A percentile compares a stretch with the other conserved stretches of the same genome.
Conservation (phyloP, 2,888 invertebrate species). For the Andrena minutula region DNA sequence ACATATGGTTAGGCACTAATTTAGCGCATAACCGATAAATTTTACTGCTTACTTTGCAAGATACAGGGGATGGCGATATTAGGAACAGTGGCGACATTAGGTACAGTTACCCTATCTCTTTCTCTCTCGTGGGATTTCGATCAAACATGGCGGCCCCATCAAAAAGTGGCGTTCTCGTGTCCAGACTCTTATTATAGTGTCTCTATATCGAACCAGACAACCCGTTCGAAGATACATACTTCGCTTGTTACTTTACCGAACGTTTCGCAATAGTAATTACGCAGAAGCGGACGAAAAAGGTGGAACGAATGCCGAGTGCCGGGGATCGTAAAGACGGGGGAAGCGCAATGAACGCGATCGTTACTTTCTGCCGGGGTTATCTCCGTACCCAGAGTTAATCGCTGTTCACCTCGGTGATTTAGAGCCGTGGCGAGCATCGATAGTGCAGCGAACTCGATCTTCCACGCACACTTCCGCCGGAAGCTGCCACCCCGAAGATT, state of each 20-base stretch:
- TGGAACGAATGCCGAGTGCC: conserved; percentile 18
- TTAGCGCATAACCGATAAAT: too few relatives aligned
- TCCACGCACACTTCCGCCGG: conserved; percentile 71
- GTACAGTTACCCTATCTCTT: too few relatives aligned
- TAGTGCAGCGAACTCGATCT: conserved; percentile 66
- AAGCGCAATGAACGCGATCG: conserved; percentile 17
- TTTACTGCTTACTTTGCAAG: too few relatives aligned
- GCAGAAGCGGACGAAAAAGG: not conserved
- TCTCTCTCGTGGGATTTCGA: too few relatives aligned
- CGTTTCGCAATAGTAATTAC: not conserved
- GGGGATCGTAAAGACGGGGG: conserved; percentile 2
- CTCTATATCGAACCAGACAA: too few relatives aligned
- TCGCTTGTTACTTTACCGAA: not conserved
- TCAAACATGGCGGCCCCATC: too few relatives aligned
- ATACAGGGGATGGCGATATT: too few relatives aligned
- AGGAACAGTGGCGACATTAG: too few relatives aligned
- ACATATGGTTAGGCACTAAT: too few relatives aligned
- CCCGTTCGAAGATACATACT: too few relatives aligned
- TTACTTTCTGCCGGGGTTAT: conserved; percentile 41
- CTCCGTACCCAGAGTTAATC: conserved; percentile 59
- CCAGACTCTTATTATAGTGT: too few relatives aligned
- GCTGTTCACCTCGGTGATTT: conserved; percentile 62
- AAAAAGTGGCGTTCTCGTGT: too few relatives aligned
- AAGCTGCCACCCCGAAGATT: conserved; percentile 77
- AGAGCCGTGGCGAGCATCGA: conserved; percentile 54